A percentile compares a stretch with the other conserved stretches of the same genome.
These are phyloP conservation scores for Mus pahari DNA, from an alignment of 2,113 vertebrate species.

Conservation along the genomic window DNA sequence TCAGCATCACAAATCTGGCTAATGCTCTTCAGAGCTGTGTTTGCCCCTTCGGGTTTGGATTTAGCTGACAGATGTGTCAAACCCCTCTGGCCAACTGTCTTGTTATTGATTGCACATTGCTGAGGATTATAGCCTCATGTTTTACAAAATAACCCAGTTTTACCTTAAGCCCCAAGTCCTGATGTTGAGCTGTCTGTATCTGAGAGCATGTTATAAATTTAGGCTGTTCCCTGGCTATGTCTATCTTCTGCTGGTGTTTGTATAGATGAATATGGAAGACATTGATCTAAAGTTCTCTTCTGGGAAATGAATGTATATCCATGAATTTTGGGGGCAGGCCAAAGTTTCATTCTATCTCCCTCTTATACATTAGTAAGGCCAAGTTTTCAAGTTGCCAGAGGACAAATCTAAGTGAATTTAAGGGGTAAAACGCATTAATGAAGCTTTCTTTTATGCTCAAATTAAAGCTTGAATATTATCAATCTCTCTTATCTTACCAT, in stretches of 20 bases:
- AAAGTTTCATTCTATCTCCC: conserved; percentile 26
- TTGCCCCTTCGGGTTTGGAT: conserved; percentile 61
- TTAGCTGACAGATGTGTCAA: conserved; percentile 74
- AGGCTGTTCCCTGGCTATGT: neutral
- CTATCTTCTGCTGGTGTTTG: neutral
- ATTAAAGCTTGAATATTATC: conserved; percentile 35
- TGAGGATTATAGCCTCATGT: neutral
- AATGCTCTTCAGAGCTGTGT: conserved; percentile 38
- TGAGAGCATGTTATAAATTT: conserved; percentile 57
- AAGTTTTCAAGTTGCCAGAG: conserved; percentile 36
- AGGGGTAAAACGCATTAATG: conserved; percentile 7
- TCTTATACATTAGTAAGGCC: neutral
- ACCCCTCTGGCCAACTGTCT: conserved; percentile 32
- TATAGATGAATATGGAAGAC: conserved; percentile 69
- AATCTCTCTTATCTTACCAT: neutral
- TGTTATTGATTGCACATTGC: conserved; percentile 65
- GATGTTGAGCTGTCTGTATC: neutral
- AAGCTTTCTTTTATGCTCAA: neutral
- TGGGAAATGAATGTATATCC: conserved; percentile 50
- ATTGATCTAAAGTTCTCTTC: conserved; percentile 64
- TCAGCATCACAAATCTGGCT: conserved; percentile 69
- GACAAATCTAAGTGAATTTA: neutral
- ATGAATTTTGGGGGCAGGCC: conserved; percentile 49
- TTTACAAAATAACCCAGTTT: conserved; percentile 64
- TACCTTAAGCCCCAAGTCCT: conserved; percentile 48